phyloP scores from a whole-genome alignment of 2,113 vertebrate species.

The Callospermophilus lateralis region DNA sequence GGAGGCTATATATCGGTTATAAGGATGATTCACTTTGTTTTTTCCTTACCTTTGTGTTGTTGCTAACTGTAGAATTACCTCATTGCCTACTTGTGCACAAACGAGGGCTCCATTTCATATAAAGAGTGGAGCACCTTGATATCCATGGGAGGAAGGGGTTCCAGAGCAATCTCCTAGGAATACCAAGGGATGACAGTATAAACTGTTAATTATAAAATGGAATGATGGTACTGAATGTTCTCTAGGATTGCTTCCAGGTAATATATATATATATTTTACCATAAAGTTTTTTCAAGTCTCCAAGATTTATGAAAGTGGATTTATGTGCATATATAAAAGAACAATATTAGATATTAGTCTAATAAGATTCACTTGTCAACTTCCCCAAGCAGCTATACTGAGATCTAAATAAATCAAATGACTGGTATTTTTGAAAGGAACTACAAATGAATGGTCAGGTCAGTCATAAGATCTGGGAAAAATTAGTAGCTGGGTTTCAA shows the following conservation, averaged over 20 bases:
- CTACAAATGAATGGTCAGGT: not conserved
- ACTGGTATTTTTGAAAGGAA: not conserved
- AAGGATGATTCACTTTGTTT: constrained; percentile 52
- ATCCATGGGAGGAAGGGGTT: not conserved
- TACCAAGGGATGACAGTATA: not conserved
- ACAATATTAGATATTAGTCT: not conserved
- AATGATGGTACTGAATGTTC: not conserved
- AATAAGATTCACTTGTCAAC: not conserved
- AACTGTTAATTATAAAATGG: constrained; percentile 11
- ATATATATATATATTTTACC: not conserved
- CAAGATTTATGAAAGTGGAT: not conserved
- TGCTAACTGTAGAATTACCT: constrained; percentile 58
- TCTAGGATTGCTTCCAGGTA: not conserved
- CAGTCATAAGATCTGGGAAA: not conserved
- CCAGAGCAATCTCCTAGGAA: not conserved
- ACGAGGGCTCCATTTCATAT: not conserved
- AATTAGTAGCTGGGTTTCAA: not conserved
- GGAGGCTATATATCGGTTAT: not conserved
- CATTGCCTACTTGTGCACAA: not conserved
- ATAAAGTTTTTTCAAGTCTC: not conserved
- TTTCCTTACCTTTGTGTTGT: not conserved
- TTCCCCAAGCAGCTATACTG: not conserved
- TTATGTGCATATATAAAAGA: not conserved
- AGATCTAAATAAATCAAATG: not conserved
- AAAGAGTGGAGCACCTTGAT: not conserved